Evolutionary conservation across 2,888 invertebrate species (phyloP), one percentile per base, ranked within the genome.

Genomic region (Selenia dentaria): DNA sequence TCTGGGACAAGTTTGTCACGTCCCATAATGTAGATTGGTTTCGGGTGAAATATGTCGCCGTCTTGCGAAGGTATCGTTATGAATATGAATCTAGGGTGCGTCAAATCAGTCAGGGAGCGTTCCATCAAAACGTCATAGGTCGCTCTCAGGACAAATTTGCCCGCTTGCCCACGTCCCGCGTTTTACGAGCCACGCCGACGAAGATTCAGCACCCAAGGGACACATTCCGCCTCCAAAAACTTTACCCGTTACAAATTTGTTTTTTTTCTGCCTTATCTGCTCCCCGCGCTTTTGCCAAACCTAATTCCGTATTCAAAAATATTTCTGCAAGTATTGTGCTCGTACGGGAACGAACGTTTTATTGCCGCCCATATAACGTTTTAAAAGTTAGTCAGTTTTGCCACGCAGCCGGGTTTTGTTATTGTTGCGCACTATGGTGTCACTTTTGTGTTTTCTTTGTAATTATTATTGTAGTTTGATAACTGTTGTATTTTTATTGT

Each of bases 271-370:
- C 88, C 87, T 87, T 90, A 88, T 89, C 88, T 89, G 87, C 83
- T 79, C 83, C 88, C 86, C 87, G 87, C 87, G 81, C 81, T 83
- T 88, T 89, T 86, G 87, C 80, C 87, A 83, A 86, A 89, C 90
- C 90, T 90, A 90, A 90, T 90, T 90, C 88, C 80, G 90, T 90
- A 90, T 90, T 90, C 90, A 90, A 90, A 90, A 90, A 90, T 90
- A 89, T 90, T 88, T 89, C 84, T 83, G 84, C 89, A 81, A 88
- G 89, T 89, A 89, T 90, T 89, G 90, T 90, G 80, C 79, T 85
- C 80, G 88, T 83, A 87, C 84, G 80, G 69, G 75, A 82, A 77
- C 80, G 79, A 82, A 80, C 86, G 82, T 87, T 90, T 90, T 90
- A 90, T 90, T 80, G 78, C 87, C 76, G 80, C 63, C 83, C 87